These are phyloP conservation scores for Chrysotoxum bicinctum DNA, from an alignment of 2,888 invertebrate species.

Conservation along the genomic window DNA sequence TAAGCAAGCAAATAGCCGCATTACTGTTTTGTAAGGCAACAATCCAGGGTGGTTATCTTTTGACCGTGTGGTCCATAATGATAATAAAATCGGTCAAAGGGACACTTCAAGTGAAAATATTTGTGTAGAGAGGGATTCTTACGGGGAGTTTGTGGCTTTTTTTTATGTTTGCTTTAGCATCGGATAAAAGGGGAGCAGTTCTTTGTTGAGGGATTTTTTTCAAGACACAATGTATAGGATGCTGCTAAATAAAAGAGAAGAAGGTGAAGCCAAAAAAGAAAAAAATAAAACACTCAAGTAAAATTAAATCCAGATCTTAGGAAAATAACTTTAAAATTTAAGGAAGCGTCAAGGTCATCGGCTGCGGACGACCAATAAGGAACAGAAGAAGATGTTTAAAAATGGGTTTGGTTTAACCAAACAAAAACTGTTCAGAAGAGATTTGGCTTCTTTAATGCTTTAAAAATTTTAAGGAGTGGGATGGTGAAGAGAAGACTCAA, in stretches of 20 bases:
- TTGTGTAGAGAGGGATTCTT: background rate
- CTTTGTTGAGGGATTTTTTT: slow-evolving; percentile 30
- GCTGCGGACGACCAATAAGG: too few species aligned
- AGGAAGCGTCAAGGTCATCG: too few species aligned
- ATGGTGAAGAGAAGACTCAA: too few species aligned
- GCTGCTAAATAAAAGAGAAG: background rate
- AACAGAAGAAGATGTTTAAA: too few species aligned
- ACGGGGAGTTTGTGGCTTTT: background rate
- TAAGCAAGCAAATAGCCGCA: slow-evolving; percentile 16
- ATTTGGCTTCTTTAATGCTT: too few species aligned
- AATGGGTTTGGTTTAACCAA: too few species aligned
- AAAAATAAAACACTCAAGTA: too few species aligned
- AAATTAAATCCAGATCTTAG: too few species aligned
- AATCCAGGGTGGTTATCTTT: slow-evolving; percentile 9
- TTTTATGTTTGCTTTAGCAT: background rate
- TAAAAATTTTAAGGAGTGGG: too few species aligned
- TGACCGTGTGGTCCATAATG: slow-evolving; percentile 33
- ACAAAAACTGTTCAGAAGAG: too few species aligned
- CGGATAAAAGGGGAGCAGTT: slow-evolving; percentile 4
- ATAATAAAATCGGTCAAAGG: slow-evolving; percentile 53
- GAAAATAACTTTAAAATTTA: too few species aligned
- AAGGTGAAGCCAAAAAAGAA: background rate
- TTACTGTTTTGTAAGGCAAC: background rate
- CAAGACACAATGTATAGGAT: background rate
- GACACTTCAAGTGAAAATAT: slow-evolving; percentile 50